A percentile compares a stretch with the other conserved stretches of the same genome.
Conservation (phyloP, 2,797 vertebrate genomes). For the Psittacula derbiana region DNA sequence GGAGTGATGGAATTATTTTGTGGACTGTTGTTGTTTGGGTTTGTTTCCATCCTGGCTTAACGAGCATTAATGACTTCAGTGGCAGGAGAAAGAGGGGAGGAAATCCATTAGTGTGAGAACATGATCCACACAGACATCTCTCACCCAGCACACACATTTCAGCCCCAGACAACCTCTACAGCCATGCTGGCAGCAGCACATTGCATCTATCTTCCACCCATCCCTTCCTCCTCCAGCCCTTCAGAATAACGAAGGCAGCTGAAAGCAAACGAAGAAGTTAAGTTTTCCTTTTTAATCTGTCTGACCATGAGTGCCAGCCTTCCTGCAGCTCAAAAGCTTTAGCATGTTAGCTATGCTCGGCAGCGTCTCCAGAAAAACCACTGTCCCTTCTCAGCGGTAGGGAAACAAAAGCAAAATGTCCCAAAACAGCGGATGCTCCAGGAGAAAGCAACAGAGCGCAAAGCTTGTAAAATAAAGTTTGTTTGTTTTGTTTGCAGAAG, state of each 20-base stretch:
- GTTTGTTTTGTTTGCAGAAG: neutral
- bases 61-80: slow-evolving; percentile 30
- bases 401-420: neutral
- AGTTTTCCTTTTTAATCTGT: neutral
- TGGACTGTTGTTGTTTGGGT: slow-evolving; percentile 63
- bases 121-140: neutral
- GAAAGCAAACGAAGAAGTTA: neutral
- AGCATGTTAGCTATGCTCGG: neutral
- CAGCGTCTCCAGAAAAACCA: neutral
- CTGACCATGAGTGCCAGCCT: neutral
- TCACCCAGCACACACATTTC: neutral
- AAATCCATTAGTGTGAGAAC: slow-evolving; percentile 18
- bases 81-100: neutral
- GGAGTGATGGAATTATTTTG: slow-evolving; percentile 27
- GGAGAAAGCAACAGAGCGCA: neutral
- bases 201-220: neutral
- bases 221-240: neutral
- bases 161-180: neutral
- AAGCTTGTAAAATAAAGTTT: neutral
- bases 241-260: neutral
- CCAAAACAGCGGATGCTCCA: neutral
- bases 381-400: neutral
- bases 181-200: neutral
- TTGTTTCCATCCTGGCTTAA: slow-evolving; percentile 65
- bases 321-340: neutral